A percentile compares a stretch with the other conserved stretches of the same genome.
Conservation (phyloP, 2,888 invertebrate species). For the Drosophila greeni region DNA sequence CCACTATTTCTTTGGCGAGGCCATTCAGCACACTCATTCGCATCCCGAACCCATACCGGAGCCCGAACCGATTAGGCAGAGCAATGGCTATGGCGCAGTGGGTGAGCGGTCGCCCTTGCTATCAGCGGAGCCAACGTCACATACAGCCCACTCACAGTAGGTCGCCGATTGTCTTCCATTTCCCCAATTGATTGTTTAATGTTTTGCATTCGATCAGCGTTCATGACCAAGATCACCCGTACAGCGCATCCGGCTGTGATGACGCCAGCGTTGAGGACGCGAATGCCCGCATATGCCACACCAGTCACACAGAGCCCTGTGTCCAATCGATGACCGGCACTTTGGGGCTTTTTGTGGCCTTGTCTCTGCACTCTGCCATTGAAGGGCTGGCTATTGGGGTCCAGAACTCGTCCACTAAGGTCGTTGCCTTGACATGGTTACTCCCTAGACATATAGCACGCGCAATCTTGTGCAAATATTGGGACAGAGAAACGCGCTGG, state of each 20-base stretch:
- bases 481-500: slow-evolving; percentile 26
- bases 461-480: slow-evolving; percentile 56
- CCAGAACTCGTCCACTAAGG: slow-evolving; percentile 83
- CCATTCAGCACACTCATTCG: slow-evolving; percentile 70
- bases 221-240: slow-evolving; percentile 39
- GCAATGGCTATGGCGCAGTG: slow-evolving; percentile 63
- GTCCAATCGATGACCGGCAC: slow-evolving; percentile 82
- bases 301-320: slow-evolving; percentile 84
- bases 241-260: slow-evolving; percentile 50
- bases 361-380: slow-evolving; percentile 87
- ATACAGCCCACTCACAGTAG: slow-evolving; percentile 17
- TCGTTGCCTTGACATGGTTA: slow-evolving; percentile 68
- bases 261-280: slow-evolving; percentile 66
- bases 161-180: slow-evolving; percentile 3
- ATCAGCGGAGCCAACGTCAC: slow-evolving; percentile 18
- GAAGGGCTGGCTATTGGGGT: slow-evolving; percentile 91
- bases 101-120: slow-evolving; percentile 54
- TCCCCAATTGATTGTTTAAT: slow-evolving; percentile 14
- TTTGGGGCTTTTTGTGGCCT: slow-evolving; percentile 84
- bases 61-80: background rate
- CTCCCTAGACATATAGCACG: slow-evolving; percentile 19
- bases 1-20: slow-evolving; percentile 83
- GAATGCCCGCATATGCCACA: slow-evolving; percentile 81
- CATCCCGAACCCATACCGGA: background rate
- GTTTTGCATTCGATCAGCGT: slow-evolving; percentile 19